A percentile compares a stretch with the other conserved stretches of the same genome.
Evolutionary conservation across 2,888 invertebrate genomes (phyloP).

Genomic region (Tetramorium bicarinatum): DNA sequence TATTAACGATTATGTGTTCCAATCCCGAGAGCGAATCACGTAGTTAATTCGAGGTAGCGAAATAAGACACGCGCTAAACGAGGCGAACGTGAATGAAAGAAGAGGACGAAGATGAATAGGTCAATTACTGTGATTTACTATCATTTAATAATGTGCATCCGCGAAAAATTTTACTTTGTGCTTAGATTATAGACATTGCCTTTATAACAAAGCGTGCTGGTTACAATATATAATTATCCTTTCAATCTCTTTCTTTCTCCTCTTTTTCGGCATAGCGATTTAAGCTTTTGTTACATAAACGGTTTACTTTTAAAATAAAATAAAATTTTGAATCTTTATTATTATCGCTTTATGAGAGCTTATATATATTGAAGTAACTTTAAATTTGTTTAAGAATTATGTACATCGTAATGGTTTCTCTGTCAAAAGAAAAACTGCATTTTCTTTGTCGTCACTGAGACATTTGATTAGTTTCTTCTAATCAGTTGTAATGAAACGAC

Average conservation of each 20-base stretch:
- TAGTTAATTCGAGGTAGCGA: background rate
- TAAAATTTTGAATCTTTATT: background rate
- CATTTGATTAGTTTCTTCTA: slow-evolving; percentile 60
- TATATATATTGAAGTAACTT: background rate
- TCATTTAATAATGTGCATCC: slow-evolving; percentile 36
- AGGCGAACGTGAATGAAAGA: slow-evolving; percentile 53
- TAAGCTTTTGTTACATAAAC: background rate
- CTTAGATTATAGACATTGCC: background rate
- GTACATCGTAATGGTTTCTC: background rate
- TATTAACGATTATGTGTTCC: slow-evolving; percentile 40
- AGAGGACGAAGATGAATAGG: slow-evolving; percentile 60
- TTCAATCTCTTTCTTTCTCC: background rate
- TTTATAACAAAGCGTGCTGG: slow-evolving; percentile 6
- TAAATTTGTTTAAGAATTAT: background rate
- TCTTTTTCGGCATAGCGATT: background rate
- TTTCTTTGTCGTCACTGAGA: background rate
- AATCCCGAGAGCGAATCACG: slow-evolving; percentile 3
- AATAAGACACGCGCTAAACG: slow-evolving; percentile 11
- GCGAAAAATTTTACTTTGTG: slow-evolving; percentile 23
- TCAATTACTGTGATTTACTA: slow-evolving; percentile 66
- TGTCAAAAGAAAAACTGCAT: background rate
- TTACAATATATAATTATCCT: slow-evolving; percentile 5
- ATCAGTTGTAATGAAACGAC: slow-evolving; percentile 52
- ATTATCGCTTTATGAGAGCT: too few relatives aligned
- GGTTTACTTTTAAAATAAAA: background rate